Base-by-base conservation (phyloP, 2,113 vertebrate species). In the Myodes glareolus region DNA sequence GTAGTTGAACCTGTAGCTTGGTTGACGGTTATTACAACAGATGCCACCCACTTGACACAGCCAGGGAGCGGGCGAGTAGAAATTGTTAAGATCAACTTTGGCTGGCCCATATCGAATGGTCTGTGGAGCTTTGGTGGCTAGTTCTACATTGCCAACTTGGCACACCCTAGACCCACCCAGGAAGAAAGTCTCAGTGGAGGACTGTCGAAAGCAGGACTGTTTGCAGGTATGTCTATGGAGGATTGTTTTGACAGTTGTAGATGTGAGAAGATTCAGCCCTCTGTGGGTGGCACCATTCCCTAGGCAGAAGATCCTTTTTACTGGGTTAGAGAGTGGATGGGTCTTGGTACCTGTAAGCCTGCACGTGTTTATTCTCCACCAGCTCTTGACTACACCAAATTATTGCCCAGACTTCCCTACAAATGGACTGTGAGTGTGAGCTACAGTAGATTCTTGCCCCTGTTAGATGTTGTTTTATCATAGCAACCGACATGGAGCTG, bases 1-100 rank as follows among this genome's bases (percentile, higher is more conserved):
- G 36, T 16, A 33, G 4, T 14, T 47, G 14, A 0, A 7, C 23
- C 33, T 25, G 73, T 12, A 75, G 47, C 14, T 17, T 5, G 47
- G 5, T 3, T 27, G 16, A 0, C 27, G 52, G 19, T 63, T 1
- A 52, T 23, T 29, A 50, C 4, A 14, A 36, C 6, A 0, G 0
- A 0, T 0, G 19, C 33, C 7, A 10, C 31, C 17, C 13, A 14
- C 13, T 52, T 52, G 52, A 17, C 29, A 16, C n/a, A 52, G 14
- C 31, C 27, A 33, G 47, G 42, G 11, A 52, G 36, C 0, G 10
- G 2, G 36, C 17, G 6, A 45, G 47, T 2, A 29, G 17, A 3
- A 6, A 36, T 23, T 12, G 6, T 10, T 55, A 27, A 27, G 8
- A 4, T n/a, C 5, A 16, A 11, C 39, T 67, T 19, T 47, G 61